Base-by-base conservation (phyloP, 2,888 invertebrate genomes). In the Agriopis aurantiaria region DNA sequence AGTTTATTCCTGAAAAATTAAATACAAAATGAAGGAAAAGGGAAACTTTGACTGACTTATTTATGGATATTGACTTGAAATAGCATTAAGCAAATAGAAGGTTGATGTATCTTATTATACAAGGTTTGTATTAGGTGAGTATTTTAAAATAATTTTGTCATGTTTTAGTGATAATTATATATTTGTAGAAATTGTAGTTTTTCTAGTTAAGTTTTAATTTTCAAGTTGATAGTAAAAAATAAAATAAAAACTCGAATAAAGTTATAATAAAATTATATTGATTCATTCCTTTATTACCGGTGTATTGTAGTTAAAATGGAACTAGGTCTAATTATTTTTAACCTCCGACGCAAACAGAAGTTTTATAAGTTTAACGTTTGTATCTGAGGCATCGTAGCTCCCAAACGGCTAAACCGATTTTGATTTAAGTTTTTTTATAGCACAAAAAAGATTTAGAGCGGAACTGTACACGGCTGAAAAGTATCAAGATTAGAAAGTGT, bases 81-180 rank as follows among this genome's bases (percentile, higher is more conserved):
- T 55, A 40, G n/a, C n/a, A 55, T 23, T 40, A 55, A 55, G 40
- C 8, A 43, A 41, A 55, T 40, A 40, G 8, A 17, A 45, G 23
- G 17, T 43, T 45, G 52, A 48, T 55, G 60, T 48, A 52, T 1
- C 9, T 49, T 33, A 45, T 56, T 63, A 63, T 68, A 60, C 64
- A 48, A 46, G 49, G 72, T 75, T 71, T 69, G 74, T 75, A 71
- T 70, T 49, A 67, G 76, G 78, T 78, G 60, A 72, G 76, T 80
- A 75, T 67, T 66, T 74, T 53, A 33, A 8, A 14, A 23, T 12
- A 48, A 49, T 49, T 46, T 48, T 58, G 11, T 23, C 23, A 33
- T 43, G 43, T 58, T 17, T 46, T 48, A 61, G 48, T 58, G 49
- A 60, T 70, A 55, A 59, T 48, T 61, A 58, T 60, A 58, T 66